Conservation (phyloP, 2,113 vertebrate species). For the Athene noctua region DNA sequence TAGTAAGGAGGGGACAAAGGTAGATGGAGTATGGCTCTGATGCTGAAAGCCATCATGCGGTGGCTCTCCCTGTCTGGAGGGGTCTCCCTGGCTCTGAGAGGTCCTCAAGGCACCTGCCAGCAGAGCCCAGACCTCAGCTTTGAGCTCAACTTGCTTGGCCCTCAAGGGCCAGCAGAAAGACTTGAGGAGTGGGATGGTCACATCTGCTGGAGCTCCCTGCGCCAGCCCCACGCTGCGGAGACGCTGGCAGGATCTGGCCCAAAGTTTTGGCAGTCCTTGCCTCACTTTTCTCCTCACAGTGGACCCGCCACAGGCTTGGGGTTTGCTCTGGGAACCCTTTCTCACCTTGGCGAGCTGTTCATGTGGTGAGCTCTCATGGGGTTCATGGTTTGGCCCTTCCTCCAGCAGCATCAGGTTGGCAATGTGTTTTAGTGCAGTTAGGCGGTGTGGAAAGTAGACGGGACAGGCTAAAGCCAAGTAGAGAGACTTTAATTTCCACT, state of each 20-base stretch:
- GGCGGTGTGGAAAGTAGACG: background rate
- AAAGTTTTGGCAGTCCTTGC: background rate
- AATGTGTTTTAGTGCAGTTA: background rate
- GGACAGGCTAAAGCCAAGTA: background rate
- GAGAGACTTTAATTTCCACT: background rate
- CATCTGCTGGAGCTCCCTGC: background rate
- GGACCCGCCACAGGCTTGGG: background rate
- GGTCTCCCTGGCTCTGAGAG: background rate
- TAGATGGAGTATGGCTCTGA: background rate
- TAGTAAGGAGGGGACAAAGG: background rate
- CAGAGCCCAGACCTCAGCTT: background rate
- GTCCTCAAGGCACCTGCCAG: background rate
- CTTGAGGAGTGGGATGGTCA: background rate
- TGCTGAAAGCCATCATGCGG: background rate
- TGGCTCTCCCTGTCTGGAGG: background rate
- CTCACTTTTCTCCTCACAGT: background rate
- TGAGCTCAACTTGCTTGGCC: background rate
- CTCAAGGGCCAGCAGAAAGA: background rate
- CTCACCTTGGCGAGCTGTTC: background rate
- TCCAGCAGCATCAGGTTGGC: background rate
- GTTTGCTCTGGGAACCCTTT: background rate
- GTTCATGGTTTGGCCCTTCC: background rate
- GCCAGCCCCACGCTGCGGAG: background rate
- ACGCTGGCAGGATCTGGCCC: rapidly evolving
- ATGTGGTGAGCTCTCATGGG: background rate